Percentiles rank a stretch among this genome's conserved stretches.
These are phyloP conservation scores for Suncus etruscus DNA, from an alignment of 2,113 vertebrate genomes.

Conservation along the genomic window DNA sequence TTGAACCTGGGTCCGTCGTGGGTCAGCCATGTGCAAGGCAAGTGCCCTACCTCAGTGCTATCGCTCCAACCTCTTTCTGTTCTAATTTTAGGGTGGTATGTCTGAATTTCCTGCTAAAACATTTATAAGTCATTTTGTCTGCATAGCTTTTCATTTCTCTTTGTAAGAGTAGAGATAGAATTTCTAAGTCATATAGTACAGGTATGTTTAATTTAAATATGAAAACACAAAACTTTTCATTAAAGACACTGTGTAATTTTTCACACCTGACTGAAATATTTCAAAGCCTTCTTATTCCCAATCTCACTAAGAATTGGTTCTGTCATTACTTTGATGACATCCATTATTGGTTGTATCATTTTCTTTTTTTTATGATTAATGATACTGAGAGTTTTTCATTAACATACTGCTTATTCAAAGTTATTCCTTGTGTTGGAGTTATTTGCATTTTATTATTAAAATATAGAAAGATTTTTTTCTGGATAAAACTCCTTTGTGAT, in stretches of 20 bases:
- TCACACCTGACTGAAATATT: neutral
- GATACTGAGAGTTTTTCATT: neutral
- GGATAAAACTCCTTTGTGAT: neutral
- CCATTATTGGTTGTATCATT: neutral
- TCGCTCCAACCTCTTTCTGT: too few relatives aligned
- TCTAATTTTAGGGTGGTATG: constrained; percentile 15
- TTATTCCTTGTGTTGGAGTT: neutral
- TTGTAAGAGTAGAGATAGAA: neutral
- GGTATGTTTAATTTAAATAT: neutral
- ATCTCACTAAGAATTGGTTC: neutral
- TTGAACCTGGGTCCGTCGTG: too few relatives aligned
- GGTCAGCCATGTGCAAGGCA: too few relatives aligned
- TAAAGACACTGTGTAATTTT: constrained; percentile 25
- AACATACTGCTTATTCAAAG: neutral
- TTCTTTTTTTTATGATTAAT: neutral
- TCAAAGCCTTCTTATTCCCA: neutral
- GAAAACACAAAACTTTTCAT: neutral
- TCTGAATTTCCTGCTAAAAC: neutral
- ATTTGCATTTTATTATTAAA: neutral
- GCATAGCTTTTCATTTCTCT: constrained; percentile 1
- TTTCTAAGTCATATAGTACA: neutral
- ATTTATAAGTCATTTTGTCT: constrained; percentile 30
- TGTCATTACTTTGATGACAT: neutral
- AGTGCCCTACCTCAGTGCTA: too few relatives aligned
- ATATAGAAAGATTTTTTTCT: neutral